Base-by-base conservation (phyloP, 2,888 invertebrate genomes). In the Herminia tarsipennalis region DNA sequence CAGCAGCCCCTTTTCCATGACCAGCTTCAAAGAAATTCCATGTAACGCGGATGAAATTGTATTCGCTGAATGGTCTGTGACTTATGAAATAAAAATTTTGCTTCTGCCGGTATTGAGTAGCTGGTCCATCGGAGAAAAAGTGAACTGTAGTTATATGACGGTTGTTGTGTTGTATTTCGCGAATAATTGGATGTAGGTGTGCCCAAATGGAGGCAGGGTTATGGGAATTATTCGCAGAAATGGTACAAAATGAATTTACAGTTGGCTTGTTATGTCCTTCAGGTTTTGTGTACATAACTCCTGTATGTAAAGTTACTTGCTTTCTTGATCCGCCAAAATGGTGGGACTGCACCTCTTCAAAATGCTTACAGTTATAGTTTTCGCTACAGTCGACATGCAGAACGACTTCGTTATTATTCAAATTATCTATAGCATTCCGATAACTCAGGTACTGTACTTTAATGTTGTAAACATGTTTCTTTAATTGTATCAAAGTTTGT, bases 11-110 rank as follows among this genome's bases (percentile, higher is more conserved):
- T 9, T 44, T 44, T 6, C 44, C 44, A 6, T 44, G 37, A 1
- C 30, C 36, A 0, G 44, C 30, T 18, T 37, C 44, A 12, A 37
- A 37, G 13, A 44, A 44, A 16, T 33, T 27, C 44, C 37, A 44
- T 10, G 44, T 33, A 5, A 36, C 25, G 17, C 17, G 10, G 8
- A 5, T 12, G 36, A 43, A 36, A 3, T 25, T 9, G 18, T 43
- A 43, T 5, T 43, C 29, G 2, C 9, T 9, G 17, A 35, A 35
- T 16, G 30, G 6, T 18, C 22, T 35, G 10, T 14, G 16, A 12
- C 29, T 17, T 22, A 29, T 24, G 3, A 42, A 13, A 29, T 24
- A 34, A 21, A 41, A 28, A 3, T 16, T 42, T 10, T 25, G 24
- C 24, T 43, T 43, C n/a, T 43, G 43, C 2, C 28, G 27, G 16